phyloP scores from a whole-genome alignment of 1,140 invertebrate species.

The Acyrthosiphon pisum region DNA sequence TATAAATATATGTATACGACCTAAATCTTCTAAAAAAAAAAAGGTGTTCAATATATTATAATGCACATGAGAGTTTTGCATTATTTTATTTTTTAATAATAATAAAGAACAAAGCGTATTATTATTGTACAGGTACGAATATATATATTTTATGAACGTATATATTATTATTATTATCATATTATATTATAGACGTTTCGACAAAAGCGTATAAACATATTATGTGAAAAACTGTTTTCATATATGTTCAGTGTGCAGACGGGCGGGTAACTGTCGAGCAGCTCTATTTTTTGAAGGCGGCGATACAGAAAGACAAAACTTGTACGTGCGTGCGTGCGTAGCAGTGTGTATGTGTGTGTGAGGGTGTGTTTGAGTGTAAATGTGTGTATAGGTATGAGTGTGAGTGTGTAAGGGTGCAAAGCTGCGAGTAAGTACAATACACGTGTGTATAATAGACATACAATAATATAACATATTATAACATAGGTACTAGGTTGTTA shows the following conservation, averaged over 20 bases:
- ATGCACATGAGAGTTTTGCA: neutral
- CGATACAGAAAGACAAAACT: neutral
- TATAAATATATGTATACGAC: neutral
- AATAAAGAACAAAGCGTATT: constrained; percentile 5
- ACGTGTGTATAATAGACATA: neutral
- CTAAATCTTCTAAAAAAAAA: neutral
- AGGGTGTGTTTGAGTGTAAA: too few relatives aligned
- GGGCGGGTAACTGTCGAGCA: neutral
- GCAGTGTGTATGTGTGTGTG: neutral
- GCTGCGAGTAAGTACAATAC: neutral
- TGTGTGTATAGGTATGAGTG: neutral
- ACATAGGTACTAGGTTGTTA: too few relatives aligned
- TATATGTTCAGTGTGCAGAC: neutral
- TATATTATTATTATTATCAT: too few relatives aligned
- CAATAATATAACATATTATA: neutral
- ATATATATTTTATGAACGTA: neutral
- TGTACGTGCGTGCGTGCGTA: neutral
- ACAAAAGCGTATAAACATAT: neutral
- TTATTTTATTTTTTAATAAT: neutral
- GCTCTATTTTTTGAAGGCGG: neutral
- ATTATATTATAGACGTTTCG: neutral
- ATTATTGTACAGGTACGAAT: neutral
- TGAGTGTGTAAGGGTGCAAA: neutral
- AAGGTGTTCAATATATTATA: neutral
- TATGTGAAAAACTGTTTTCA: neutral